Base-by-base conservation (phyloP, 1,140 invertebrate species). In the Ostrea edulis region DNA sequence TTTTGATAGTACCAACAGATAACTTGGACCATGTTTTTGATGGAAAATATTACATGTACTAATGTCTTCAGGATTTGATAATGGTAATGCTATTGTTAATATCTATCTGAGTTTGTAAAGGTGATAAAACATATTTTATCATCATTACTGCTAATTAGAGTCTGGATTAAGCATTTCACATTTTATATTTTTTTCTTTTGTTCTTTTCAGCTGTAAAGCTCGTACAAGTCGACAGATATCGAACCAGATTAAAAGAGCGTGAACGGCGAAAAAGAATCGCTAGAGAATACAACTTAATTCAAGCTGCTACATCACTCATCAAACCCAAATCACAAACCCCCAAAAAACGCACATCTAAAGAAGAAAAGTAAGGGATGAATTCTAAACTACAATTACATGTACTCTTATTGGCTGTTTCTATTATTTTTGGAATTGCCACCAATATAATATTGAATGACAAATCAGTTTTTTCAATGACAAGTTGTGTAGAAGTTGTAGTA, bases 171-270 rank as follows among this genome's bases (percentile, higher is more conserved):
- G 58, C 20, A 29, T 17, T 25, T 62, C 12, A 35, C 25, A 29
- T 22, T 62, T 44, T 85, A 2, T 7, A 44, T 87, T 58, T 68
- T 71, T 82, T 85, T 35, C 55, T 82, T 84, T 17, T 86, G 85
- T 65, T 44, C 29, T 86, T 71, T 87, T 87, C 92, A 95, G 96
- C 95, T 88, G 95, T 97, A 44, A 97, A 97, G 94, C 94, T 97
- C 87, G 96, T 97, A 68, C 97, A 97, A 95, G 97, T 99, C 77
- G 98, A 98, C 94, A 98, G 98, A 95, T 99, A 99, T 93, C 97
- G 97, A 14, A 96, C 97, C 90, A 96, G 97, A 91, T 95, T 99
- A 84, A 95, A 97, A 84, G 98, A 99, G 95, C 96, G 98, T 91
- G 97, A 97, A 20, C 96, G 98, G 92, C 96, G 98, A 93, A 99